phyloP scores from a whole-genome alignment of 92 coral and sea anemone genomes.

The Zoanthus sociatus region DNA sequence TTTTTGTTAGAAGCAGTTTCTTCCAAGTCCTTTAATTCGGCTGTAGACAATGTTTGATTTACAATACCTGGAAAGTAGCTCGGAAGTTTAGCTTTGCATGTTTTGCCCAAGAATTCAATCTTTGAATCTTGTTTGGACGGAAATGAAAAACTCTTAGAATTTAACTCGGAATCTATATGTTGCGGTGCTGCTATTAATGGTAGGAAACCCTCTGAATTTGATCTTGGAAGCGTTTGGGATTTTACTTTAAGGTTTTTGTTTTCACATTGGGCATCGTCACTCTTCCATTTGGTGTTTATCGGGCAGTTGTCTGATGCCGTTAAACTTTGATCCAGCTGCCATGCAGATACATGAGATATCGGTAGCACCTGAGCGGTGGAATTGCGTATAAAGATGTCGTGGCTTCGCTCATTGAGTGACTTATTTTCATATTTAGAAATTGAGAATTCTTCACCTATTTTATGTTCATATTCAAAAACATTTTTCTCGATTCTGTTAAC shows the following conservation, averaged over 20 bases:
- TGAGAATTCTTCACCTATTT: neutral
- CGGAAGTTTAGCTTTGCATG: slow-evolving; percentile 30
- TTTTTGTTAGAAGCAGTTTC: neutral
- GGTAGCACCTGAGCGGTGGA: neutral
- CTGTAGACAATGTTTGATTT: neutral
- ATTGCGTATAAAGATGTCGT: neutral
- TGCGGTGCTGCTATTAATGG: neutral
- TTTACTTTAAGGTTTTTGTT: neutral
- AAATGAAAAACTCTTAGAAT: neutral
- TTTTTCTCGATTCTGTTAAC: neutral
- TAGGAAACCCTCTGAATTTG: neutral
- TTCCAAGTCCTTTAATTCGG: slow-evolving; percentile 9
- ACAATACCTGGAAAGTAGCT: slow-evolving; percentile 36
- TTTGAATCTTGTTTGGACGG: neutral
- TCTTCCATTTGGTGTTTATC: neutral
- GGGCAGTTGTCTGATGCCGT: neutral
- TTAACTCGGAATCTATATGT: neutral
- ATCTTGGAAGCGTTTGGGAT: neutral
- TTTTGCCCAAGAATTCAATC: slow-evolving; percentile 33
- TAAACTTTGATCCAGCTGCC: slow-evolving; percentile 38
- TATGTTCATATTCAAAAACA: neutral
- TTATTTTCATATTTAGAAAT: neutral
- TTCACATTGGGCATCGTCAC: neutral
- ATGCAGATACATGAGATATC: neutral
- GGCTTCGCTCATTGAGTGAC: neutral